Evolutionary conservation across 2,113 vertebrate genomes (phyloP), one percentile per base, ranked within the genome.

Genomic region (Lipophrys pholis): DNA sequence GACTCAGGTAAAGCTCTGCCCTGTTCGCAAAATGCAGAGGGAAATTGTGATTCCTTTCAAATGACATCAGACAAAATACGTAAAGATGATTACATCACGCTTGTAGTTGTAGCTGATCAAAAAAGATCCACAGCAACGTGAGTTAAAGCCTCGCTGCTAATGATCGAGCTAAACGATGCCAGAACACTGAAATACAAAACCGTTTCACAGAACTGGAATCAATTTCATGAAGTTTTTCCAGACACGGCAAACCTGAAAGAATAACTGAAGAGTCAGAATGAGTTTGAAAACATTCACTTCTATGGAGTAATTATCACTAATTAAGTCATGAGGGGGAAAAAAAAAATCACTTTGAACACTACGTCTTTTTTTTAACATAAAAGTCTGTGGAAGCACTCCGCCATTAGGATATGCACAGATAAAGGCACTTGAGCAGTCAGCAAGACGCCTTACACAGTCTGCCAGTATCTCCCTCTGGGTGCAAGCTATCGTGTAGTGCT

Each of bases 381-480:
- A 91, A 81, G 67, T 86, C 63, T 52, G 57, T 59, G 72, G 56
- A 57, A 76, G 78, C 45, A 57, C 40, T 57, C 30, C 54, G 76
- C 63, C 74, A 80, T 80, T 73, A 77, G 81, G 67, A 81, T 67
- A 73, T 49, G 45, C 54, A 72, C 73, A 81, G 87, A 93, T 90
- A 90, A 89, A 91, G 85, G 78, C 73, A 73, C 73, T 87, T 81
- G 80, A 83, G 75, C 68, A 85, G 82, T 87, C 89, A 87, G 80
- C 84, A 67, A 83, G 85, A 74, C 30, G 60, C 67, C 79, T 87
- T 45, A 73, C 80, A 81, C 73, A 82, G 70, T 73, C 77, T 89
- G 89, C 89, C 87, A 81, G 82, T 66, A 66, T 83, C 82, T 84
- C 84, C 88, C 82, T 69, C 50, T 75, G 82, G 83, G 84, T 82